Evolutionary conservation across 2,797 vertebrate species (phyloP), one percentile per base, ranked within the genome.

Genomic region (Perdix hodgsoniae): DNA sequence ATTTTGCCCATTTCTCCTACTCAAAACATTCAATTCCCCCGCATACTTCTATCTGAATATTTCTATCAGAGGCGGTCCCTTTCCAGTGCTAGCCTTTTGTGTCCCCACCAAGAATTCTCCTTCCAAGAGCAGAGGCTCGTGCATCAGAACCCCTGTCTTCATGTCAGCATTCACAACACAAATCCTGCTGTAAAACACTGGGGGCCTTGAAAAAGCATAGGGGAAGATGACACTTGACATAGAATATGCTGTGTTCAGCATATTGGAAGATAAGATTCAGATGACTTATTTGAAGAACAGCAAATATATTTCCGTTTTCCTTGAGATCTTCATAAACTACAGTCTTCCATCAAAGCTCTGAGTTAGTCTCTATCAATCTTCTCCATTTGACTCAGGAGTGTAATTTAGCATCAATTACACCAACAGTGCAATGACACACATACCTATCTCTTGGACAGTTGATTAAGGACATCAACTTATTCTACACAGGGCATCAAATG

Each of bases 281-380:
- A 42, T 61, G 3, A 85, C 45, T 84, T 82, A 82, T 39, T 74
- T 42, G 19, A 83, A 77, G 45, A 52, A 70, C 35, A 87, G n/a
- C 26, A 92, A 89, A 85, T 57, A 19, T 7, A 71, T 57, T 84
- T 75, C 56, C 3, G 2, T 59, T 91, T 86, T 87, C 29, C 47
- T 44, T 75, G 54, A 83, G 78, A 85, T 83, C 75, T 87, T 89
- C 59, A 81, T 83, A 75, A 94, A 66, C 7, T 45, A 56, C 56
- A 73, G 54, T 27, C 39, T 92, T 84, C 71, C 45, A 75, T 61
- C 57, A 75, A 61, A 75, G 23, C 45, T 82, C 33, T 52, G 33
- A 87, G 21, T 60, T 61, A 75, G 31, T 45, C 21, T 69, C 57
- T 9, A 65, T 59, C 42, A 61, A 8, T 66, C 45, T 61, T 83